phyloP scores from a whole-genome alignment of 1,140 invertebrate species.

The Drosophila mayri region DNA sequence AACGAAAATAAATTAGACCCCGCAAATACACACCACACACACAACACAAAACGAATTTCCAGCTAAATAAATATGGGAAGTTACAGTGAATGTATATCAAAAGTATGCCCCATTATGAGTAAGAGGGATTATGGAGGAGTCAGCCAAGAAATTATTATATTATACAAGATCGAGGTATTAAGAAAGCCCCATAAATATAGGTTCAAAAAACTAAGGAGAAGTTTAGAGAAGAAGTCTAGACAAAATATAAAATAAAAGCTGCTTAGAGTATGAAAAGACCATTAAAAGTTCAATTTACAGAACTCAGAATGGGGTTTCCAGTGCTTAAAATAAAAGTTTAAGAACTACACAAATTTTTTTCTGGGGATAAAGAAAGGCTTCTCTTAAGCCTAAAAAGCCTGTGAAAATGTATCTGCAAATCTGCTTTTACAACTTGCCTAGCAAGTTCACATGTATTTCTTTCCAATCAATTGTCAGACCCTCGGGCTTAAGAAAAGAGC shows the following conservation, averaged over 20 bases:
- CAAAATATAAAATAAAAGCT: not conserved
- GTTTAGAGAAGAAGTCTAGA: not conserved
- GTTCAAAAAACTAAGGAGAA: not conserved
- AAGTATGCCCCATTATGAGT: not conserved
- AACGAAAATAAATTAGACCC: slow-evolving; percentile 56
- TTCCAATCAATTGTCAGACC: slow-evolving; percentile 12
- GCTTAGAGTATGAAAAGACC: not conserved
- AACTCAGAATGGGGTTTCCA: not conserved
- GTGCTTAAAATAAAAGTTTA: not conserved
- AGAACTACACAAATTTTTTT: not conserved
- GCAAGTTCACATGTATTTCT: not conserved
- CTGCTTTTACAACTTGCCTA: not conserved
- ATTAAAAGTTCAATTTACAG: not conserved
- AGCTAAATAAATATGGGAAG: slow-evolving; percentile 58
- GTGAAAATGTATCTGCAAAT: not conserved
- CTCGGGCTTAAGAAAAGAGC: slow-evolving; percentile 12
- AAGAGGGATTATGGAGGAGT: not conserved
- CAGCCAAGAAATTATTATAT: not conserved
- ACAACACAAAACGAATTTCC: slow-evolving; percentile 45
- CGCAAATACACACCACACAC: slow-evolving; percentile 14
- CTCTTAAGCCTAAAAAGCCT: not conserved
- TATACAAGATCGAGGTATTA: not conserved
- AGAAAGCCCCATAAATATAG: not conserved
- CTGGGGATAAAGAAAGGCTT: no score
- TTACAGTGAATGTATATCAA: not conserved